A percentile compares a stretch with the other conserved stretches of the same genome.
These are phyloP conservation scores for Plagodis pulveraria DNA, from an alignment of 2,888 invertebrate genomes.

Conservation along the genomic window DNA sequence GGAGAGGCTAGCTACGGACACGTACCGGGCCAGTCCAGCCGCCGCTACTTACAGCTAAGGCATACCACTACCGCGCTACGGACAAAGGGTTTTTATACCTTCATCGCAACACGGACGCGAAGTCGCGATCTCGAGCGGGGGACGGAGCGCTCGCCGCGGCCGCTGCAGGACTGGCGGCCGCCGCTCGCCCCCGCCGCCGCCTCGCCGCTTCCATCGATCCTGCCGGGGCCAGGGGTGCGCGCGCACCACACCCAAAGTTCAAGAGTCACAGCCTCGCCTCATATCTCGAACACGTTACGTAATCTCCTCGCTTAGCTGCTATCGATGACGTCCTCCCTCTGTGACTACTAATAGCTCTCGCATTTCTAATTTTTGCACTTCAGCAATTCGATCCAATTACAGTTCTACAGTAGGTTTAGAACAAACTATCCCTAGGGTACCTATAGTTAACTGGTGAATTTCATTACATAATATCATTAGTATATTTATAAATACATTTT, in stretches of 20 bases:
- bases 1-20: conserved; percentile 55
- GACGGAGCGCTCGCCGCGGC: conserved; percentile 43
- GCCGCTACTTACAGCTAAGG: conserved; percentile 72
- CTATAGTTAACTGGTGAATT: too few relatives aligned
- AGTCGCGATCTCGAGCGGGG: conserved; percentile 47
- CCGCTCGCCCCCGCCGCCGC: conserved; percentile 32
- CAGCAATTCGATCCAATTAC: too few relatives aligned
- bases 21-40: conserved; percentile 64
- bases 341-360: not conserved
- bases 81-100: conserved; percentile 72
- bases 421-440: too few relatives aligned
- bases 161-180: conserved; percentile 51
- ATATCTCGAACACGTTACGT: conserved; percentile 43
- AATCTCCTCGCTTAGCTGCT: conserved; percentile 26
- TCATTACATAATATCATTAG: too few relatives aligned
- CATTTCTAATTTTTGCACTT: not conserved
- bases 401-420: too few relatives aligned
- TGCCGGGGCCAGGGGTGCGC: conserved; percentile 25
- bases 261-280: conserved; percentile 43
- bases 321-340: conserved; percentile 25
- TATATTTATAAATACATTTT: too few relatives aligned
- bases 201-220: conserved; percentile 12
- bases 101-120: conserved; percentile 75
- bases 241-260: conserved; percentile 43
- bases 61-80: conserved; percentile 75